Conservation (phyloP, 64 coral and sea anemone species). For the Stichodactyla helianthus region DNA sequence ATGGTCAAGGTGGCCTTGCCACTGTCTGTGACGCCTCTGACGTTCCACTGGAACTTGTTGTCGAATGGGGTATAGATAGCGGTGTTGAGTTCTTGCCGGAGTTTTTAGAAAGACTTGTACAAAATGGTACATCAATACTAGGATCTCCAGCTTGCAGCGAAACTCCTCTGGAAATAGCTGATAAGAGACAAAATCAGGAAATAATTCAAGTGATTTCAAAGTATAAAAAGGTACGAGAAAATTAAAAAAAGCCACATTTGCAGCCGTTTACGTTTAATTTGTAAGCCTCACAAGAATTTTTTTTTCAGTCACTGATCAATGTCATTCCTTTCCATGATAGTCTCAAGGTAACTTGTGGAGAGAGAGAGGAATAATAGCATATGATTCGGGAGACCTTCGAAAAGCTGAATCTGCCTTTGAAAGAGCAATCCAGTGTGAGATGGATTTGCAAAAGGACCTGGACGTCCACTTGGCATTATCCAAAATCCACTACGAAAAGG, state of each 20-base stretch:
- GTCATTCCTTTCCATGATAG: background rate
- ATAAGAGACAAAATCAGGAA: background rate
- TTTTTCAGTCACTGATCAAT: background rate
- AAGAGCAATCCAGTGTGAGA: background rate
- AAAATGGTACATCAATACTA: background rate
- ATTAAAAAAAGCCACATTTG: no score
- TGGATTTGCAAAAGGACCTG: background rate
- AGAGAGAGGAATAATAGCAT: background rate
- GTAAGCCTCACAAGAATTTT: no score
- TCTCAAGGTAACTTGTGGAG: background rate
- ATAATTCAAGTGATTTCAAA: background rate
- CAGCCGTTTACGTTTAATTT: no score
- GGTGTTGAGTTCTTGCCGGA: background rate
- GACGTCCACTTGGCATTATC: background rate
- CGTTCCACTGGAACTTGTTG: constrained; percentile 31
- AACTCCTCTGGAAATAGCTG: background rate
- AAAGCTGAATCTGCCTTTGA: background rate
- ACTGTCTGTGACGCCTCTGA: constrained; percentile 31
- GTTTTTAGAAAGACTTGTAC: constrained; percentile 14
- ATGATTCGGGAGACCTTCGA: background rate
- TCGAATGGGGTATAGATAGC: background rate
- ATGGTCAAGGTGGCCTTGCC: constrained; percentile 63
- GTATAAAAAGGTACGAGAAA: background rate
- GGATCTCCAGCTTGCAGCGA: constrained; percentile 33
- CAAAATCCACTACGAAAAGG: background rate